phyloP scores from a whole-genome alignment of 2,113 vertebrate species.

The Junco hyemalis region DNA sequence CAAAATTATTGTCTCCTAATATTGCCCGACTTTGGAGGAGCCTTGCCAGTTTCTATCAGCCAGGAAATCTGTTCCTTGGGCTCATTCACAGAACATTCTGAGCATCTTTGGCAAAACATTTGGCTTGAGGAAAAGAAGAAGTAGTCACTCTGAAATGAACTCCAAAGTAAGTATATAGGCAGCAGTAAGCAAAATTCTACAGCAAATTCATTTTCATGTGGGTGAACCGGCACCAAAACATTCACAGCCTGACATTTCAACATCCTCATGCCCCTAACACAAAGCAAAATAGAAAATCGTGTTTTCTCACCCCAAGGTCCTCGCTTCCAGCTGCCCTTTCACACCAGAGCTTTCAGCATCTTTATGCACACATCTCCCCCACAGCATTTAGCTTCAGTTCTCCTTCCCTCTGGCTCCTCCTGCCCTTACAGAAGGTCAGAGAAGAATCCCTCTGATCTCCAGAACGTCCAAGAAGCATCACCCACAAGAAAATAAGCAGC shows the following conservation, averaged over 20 bases:
- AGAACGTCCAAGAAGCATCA: neutral
- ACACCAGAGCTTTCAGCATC: neutral
- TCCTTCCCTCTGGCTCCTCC: neutral
- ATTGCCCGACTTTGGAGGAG: neutral
- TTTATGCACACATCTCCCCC: rapidly evolving
- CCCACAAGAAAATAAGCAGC: neutral
- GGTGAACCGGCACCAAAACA: neutral
- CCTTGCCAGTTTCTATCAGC: slow-evolving; percentile 8
- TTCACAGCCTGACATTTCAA: neutral
- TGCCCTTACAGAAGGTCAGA: neutral
- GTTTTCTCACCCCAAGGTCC: neutral
- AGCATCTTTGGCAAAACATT: slow-evolving; percentile 2
- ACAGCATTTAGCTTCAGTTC: neutral
- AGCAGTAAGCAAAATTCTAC: neutral
- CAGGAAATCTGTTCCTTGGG: slow-evolving; percentile 42
- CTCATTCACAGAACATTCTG: slow-evolving; percentile 47
- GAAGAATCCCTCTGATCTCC: neutral
- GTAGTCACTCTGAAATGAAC: neutral
- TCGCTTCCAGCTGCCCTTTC: neutral
- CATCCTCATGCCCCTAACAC: neutral
- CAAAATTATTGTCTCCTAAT: slow-evolving; percentile 23
- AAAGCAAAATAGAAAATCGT: neutral
- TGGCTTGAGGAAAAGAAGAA: neutral
- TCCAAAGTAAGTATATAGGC: neutral
- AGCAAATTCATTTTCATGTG: neutral